A percentile compares a stretch with the other conserved stretches of the same genome.
Evolutionary conservation across 2,888 invertebrate genomes (phyloP).

Genomic region (Chymomyza fuscimana): DNA sequence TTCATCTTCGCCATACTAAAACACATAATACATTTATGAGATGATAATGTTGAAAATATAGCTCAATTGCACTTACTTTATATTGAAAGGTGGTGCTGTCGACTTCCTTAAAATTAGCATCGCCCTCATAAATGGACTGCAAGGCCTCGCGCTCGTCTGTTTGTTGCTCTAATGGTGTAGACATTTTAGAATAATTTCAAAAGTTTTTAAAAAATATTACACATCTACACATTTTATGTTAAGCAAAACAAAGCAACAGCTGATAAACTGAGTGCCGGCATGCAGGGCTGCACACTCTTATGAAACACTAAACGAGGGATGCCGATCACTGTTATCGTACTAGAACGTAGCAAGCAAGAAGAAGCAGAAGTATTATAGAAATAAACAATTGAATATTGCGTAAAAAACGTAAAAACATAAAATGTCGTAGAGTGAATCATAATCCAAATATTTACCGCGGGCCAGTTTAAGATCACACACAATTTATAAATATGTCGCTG

Average conservation of each 20-base stretch:
- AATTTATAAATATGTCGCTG: slow-evolving; percentile 45
- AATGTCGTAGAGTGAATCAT: slow-evolving; percentile 57
- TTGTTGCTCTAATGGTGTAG: slow-evolving; percentile 84
- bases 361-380: slow-evolving; percentile 34
- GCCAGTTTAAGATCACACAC: slow-evolving; percentile 17
- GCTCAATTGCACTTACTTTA: slow-evolving; percentile 83
- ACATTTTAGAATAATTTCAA: slow-evolving; percentile 77
- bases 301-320: background rate
- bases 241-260: slow-evolving; percentile 46
- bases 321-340: background rate
- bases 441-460: slow-evolving; percentile 35
- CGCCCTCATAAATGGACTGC: slow-evolving; percentile 96
- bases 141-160: slow-evolving; percentile 94
- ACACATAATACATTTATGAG: slow-evolving; percentile 5
- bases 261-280: slow-evolving; percentile 33
- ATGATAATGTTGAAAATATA: background rate
- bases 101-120: slow-evolving; percentile 90
- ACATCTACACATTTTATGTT: slow-evolving; percentile 23
- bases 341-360: background rate
- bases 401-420: slow-evolving; percentile 24
- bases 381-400: slow-evolving; percentile 55
- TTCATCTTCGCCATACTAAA: slow-evolving; percentile 90
- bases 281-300: background rate
- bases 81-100: slow-evolving; percentile 91
- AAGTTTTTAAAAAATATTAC: background rate